Evolutionary conservation across 2,888 invertebrate species (phyloP).

Genomic region (Alviniconcha strummeri): DNA sequence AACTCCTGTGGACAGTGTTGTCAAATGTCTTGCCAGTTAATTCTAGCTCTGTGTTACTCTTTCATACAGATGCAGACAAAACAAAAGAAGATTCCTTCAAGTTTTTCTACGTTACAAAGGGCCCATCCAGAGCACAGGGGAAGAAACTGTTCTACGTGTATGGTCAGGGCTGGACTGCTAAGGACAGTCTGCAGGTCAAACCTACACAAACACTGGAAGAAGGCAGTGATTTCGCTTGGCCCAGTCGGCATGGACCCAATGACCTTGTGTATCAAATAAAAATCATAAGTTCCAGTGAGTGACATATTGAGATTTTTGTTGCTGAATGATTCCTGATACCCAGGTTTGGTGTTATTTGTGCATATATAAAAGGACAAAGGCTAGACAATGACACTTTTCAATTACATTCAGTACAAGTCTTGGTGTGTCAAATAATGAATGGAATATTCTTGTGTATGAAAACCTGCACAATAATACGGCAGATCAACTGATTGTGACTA

Average conservation of each 20-base stretch:
- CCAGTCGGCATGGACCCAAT: slow-evolving; percentile 51
- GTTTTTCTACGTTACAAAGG: slow-evolving; percentile 62
- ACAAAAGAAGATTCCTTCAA: slow-evolving; percentile 60
- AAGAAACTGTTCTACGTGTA: slow-evolving; percentile 69
- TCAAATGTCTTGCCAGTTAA: no score
- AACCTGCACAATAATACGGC: no score
- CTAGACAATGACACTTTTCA: no score
- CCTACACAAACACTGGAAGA: slow-evolving; percentile 52
- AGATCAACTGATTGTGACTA: no score
- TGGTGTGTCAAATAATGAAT: no score
- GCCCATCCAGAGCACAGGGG: slow-evolving; percentile 59
- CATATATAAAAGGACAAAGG: no score
- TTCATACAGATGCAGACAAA: slow-evolving; percentile 51
- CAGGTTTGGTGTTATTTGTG: no score
- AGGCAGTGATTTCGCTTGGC: slow-evolving; percentile 59
- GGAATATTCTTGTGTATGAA: no score
- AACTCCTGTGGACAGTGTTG: no score
- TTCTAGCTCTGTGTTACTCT: background rate
- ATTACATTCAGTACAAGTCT: no score
- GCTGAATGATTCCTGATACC: no score
- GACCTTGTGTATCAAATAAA: slow-evolving; percentile 60
- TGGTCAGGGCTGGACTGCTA: slow-evolving; percentile 61
- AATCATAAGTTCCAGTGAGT: slow-evolving; percentile 51
- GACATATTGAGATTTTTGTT: background rate
- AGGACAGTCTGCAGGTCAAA: slow-evolving; percentile 46